Conservation (phyloP, 2,113 vertebrate species). For the Isichthys henryi region DNA sequence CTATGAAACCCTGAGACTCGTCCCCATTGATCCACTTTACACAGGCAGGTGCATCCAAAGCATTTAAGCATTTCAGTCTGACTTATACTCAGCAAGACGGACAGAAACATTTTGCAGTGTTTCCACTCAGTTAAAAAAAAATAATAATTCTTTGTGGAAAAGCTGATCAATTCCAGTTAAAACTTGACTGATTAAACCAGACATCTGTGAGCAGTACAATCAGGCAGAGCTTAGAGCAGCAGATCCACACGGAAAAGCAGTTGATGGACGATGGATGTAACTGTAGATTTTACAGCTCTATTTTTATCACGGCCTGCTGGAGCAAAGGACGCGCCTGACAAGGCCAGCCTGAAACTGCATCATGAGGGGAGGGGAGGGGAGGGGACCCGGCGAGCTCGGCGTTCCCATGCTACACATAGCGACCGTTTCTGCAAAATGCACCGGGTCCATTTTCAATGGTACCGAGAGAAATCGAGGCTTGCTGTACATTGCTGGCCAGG, state of each 20-base stretch:
- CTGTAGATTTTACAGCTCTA: slow-evolving; percentile 40
- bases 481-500: neutral
- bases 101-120: neutral
- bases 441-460: neutral
- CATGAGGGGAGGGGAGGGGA: neutral
- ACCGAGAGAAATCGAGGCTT: neutral
- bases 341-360: neutral
- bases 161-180: neutral
- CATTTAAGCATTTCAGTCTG: neutral
- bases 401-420: slow-evolving; percentile 41
- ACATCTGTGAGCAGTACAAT: neutral
- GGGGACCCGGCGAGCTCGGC: neutral
- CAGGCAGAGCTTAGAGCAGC: neutral
- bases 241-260: slow-evolving; percentile 24
- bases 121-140: neutral
- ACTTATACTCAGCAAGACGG: neutral
- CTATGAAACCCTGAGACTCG: neutral
- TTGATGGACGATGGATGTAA: slow-evolving; percentile 34
- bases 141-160: neutral
- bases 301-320: slow-evolving; percentile 40
- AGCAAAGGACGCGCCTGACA: neutral
- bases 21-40: neutral
- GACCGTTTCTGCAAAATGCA: slow-evolving; percentile 34
- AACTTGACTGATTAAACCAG: neutral
- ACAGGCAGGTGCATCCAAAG: neutral